Evolutionary conservation across 2,113 vertebrate genomes (phyloP), one percentile per base, ranked within the genome.

Genomic region (Echinops telfairi): DNA sequence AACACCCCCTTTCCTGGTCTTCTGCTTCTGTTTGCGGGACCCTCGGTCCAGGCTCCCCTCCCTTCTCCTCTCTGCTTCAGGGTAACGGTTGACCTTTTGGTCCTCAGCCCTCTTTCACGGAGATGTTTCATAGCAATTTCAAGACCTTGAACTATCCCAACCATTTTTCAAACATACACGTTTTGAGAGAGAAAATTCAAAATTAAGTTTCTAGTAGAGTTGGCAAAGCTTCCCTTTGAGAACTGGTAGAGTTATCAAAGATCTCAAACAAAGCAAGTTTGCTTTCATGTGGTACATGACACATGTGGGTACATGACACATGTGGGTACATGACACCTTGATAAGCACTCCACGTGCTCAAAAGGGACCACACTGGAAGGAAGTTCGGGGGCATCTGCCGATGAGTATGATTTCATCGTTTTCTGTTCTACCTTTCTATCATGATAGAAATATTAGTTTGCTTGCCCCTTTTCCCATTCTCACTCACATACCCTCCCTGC

Each of bases 151-250:
- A 53, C 47, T 6, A 53, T 9, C 47, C 47, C 47, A 53, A 53
- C 10, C 47, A 14, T 14, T 53, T 53, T 53, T 53, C 47, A 53
- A 14, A 53, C 47, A 53, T 53, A 53, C 10, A 16, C 31, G 31
- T 3, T 86, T 81, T 73, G 40, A 86, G 89, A 81, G 62, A 84
- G n/a, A 33, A 93, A 87, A 66, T n/a, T 9, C 10, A 94, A 92
- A 83, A 10, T 40, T 83, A 91, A 91, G 25, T 93, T 94, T 92
- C 58, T 76, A 85, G n/a, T 25, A 36, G n/a, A 43, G 33, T 7
- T 38, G 38, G 17, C 31, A 11, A 71, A 33, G 12, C 1, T 31
- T 68, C 3, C 27, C 27, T 68, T 31, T 31, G 66, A 68, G 8
- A 68, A 68, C 66, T 16, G 31, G 66, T 1, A n/a, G 17, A 33